Percentiles rank a stretch among this genome's conserved stretches.
These are phyloP conservation scores for Argyrosomus japonicus DNA, from an alignment of 2,113 vertebrate species.

Conservation along the genomic window DNA sequence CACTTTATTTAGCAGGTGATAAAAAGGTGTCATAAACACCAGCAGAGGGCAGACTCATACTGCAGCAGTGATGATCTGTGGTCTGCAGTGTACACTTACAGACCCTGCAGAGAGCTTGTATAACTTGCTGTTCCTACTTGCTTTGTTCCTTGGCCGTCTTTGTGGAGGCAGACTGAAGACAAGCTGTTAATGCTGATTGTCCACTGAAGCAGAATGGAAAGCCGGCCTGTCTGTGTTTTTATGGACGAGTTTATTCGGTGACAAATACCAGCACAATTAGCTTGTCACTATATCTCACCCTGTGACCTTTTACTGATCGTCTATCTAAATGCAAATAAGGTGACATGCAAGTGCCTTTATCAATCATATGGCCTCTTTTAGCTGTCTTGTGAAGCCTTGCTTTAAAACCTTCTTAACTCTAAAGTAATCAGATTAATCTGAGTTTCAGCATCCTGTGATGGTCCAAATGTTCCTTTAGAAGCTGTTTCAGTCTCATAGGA, in stretches of 20 bases:
- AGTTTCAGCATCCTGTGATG: neutral
- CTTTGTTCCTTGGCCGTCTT: neutral
- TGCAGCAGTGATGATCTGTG: neutral
- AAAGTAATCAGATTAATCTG: neutral
- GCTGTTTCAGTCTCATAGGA: neutral
- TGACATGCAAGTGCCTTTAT: slow-evolving; percentile 7
- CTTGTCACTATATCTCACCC: slow-evolving; percentile 44
- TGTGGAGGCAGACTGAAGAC: neutral
- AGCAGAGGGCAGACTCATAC: slow-evolving; percentile 63
- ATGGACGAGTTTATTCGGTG: slow-evolving; percentile 35
- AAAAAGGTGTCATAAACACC: slow-evolving; percentile 8
- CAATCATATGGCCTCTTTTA: neutral
- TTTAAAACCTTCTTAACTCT: neutral
- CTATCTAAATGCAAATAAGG: slow-evolving; percentile 80
- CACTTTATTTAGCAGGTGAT: neutral
- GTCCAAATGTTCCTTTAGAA: neutral
- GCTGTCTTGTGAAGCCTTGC: neutral
- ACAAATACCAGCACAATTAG: slow-evolving; percentile 49
- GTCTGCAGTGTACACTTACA: no score
- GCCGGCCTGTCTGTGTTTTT: slow-evolving; percentile 35
- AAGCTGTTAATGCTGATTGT: slow-evolving; percentile 21
- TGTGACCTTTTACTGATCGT: slow-evolving; percentile 66
- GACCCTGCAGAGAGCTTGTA: neutral
- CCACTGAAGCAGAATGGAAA: slow-evolving; percentile 32
- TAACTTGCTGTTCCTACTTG: neutral